A percentile compares a stretch with the other conserved stretches of the same genome.
Evolutionary conservation across 2,888 invertebrate species (phyloP).

Genomic region (Ryuthela nishihirai): DNA sequence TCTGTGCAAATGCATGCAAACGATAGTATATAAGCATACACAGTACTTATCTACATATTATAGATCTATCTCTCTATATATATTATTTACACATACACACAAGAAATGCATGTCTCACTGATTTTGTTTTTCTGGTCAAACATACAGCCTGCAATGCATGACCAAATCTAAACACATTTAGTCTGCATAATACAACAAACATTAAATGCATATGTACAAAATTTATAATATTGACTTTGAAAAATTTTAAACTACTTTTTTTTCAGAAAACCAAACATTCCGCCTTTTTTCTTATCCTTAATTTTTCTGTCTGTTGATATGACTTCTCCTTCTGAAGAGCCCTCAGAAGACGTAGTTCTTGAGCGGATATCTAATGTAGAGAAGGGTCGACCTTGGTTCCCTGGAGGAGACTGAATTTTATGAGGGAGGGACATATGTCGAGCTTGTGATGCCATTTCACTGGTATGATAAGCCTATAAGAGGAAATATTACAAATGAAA

Average conservation of each 20-base stretch:
- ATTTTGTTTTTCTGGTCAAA: too few relatives aligned
- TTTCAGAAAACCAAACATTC: slow-evolving; percentile 48
- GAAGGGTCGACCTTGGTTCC: slow-evolving; percentile 12
- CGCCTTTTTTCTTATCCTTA: slow-evolving; percentile 45
- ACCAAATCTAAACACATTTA: too few relatives aligned
- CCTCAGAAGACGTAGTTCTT: slow-evolving; percentile 34
- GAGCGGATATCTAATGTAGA: slow-evolving; percentile 23
- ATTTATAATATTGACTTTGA: too few relatives aligned
- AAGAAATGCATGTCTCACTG: too few relatives aligned
- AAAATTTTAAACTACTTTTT: slow-evolving; percentile 43
- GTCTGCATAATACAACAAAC: too few relatives aligned
- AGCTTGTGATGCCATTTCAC: slow-evolving; percentile 14
- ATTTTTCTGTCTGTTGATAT: slow-evolving; percentile 43
- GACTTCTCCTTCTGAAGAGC: slow-evolving; percentile 39
- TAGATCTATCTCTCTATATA: too few relatives aligned
- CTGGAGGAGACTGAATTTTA: slow-evolving; percentile 23
- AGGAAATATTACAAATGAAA: not conserved
- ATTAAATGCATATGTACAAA: too few relatives aligned
- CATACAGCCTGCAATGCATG: too few relatives aligned
- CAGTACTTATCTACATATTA: too few relatives aligned
- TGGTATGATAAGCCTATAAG: slow-evolving; percentile 15
- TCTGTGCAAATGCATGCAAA: too few relatives aligned
- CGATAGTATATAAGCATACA: too few relatives aligned
- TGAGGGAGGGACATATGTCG: slow-evolving; percentile 40
- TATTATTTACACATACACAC: too few relatives aligned